phyloP scores from a whole-genome alignment of 1,140 invertebrate species.

The Ceratosolen fusciceps region DNA sequence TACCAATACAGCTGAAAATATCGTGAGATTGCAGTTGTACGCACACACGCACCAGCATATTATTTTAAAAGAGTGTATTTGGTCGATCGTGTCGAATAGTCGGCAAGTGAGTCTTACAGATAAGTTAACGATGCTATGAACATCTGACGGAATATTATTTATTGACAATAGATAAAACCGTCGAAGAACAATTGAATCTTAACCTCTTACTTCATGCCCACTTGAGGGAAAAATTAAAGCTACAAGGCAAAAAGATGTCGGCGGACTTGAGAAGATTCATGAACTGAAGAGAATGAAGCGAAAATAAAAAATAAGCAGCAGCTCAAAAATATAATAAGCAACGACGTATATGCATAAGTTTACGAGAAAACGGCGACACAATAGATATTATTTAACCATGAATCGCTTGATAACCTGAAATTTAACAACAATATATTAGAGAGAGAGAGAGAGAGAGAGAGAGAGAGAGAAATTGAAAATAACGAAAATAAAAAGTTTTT shows the following conservation, averaged over 20 bases:
- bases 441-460: no score
- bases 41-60: background rate
- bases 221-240: background rate
- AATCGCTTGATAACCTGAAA: no score
- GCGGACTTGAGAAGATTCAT: conserved; percentile 47
- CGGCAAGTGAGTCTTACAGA: conserved; percentile 54
- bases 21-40: background rate
- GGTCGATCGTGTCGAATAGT: background rate
- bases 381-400: no score
- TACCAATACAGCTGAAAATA: background rate
- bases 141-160: conserved; percentile 64
- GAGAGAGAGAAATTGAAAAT: no score
- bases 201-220: conserved; percentile 8
- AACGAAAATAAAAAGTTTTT: no score
- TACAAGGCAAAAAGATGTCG: conserved; percentile 8
- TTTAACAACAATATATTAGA: no score
- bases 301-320: no score
- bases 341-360: no score
- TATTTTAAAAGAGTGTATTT: conserved; percentile 17
- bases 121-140: conserved; percentile 65
- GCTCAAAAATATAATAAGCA: no score
- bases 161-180: conserved; percentile 49
- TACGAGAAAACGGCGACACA: no score
- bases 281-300: conserved; percentile 18
- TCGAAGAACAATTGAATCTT: conserved; percentile 12